Evolutionary conservation across 2,113 vertebrate species (phyloP).

Genomic region (Chaetops frenatus): DNA sequence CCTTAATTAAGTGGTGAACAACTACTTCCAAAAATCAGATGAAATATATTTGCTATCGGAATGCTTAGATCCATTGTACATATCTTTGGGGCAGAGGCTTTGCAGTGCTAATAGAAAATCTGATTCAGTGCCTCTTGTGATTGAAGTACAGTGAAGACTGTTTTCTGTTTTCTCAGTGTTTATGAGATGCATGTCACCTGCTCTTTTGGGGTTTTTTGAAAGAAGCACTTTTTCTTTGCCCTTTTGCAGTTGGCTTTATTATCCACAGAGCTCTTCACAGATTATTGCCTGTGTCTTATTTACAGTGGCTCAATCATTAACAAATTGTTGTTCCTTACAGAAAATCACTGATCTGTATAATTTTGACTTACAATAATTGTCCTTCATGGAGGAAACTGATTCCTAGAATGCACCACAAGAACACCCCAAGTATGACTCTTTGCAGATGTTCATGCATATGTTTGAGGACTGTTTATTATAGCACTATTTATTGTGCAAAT

Average conservation of each 20-base stretch:
- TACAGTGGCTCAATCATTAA: not conserved
- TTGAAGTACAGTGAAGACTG: not conserved
- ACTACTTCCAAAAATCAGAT: not conserved
- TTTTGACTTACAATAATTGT: not conserved
- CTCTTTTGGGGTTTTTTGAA: not conserved
- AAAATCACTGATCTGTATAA: not conserved
- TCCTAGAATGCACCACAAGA: not conserved
- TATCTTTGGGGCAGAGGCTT: not conserved
- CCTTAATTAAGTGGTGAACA: slow-evolving; percentile 16
- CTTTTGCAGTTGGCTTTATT: not conserved
- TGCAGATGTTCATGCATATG: not conserved
- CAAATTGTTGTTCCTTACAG: not conserved
- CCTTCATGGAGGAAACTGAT: not conserved
- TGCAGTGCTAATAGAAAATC: not conserved
- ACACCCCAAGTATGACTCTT: not conserved
- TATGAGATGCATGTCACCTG: not conserved
- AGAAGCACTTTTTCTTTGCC: not conserved
- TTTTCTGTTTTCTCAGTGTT: not conserved
- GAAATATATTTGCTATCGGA: not conserved
- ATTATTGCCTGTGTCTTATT: not conserved
- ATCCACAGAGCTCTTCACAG: not conserved
- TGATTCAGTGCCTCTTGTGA: not conserved
- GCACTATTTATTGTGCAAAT: not conserved
- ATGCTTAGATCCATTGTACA: not conserved
- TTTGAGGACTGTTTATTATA: not conserved